Evolutionary conservation across 2,888 invertebrate species (phyloP).

Genomic region (Drepana falcataria): DNA sequence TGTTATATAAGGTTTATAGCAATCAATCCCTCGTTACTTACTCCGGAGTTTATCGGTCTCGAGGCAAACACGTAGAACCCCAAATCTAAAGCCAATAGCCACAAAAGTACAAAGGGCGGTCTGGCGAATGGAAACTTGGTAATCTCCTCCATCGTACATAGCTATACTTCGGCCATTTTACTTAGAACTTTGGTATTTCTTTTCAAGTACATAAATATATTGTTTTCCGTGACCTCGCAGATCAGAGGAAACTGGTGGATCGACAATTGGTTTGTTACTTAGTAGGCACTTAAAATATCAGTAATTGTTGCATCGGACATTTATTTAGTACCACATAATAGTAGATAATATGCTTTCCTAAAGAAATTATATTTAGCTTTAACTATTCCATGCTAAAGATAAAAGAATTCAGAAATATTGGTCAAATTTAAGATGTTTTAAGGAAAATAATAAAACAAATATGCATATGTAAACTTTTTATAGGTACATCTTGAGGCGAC

Average conservation of each 20-base stretch:
- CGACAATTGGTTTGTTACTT: neutral
- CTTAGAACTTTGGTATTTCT: neutral
- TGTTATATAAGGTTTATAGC: neutral
- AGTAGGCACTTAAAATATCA: neutral
- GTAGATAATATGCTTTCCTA: neutral
- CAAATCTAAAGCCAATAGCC: slow-evolving; percentile 8
- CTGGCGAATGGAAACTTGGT: slow-evolving; percentile 18
- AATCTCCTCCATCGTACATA: slow-evolving; percentile 15
- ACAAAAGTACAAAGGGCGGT: slow-evolving; percentile 18
- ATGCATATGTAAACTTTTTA: no score
- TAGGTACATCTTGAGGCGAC: no score
- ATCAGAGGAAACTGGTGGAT: neutral
- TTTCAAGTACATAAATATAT: neutral
- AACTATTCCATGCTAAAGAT: no score
- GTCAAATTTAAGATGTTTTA: no score
- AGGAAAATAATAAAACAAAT: no score
- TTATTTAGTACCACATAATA: neutral
- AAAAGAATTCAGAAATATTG: no score
- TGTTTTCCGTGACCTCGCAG: neutral
- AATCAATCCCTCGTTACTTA: neutral
- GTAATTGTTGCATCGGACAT: neutral
- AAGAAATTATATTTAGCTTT: no score
- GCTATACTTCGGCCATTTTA: slow-evolving; percentile 3
- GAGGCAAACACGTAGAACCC: slow-evolving; percentile 1
- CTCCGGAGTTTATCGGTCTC: neutral